Evolutionary conservation across 2,797 vertebrate species (phyloP).

Genomic region (Dicrostonyx torquatus): DNA sequence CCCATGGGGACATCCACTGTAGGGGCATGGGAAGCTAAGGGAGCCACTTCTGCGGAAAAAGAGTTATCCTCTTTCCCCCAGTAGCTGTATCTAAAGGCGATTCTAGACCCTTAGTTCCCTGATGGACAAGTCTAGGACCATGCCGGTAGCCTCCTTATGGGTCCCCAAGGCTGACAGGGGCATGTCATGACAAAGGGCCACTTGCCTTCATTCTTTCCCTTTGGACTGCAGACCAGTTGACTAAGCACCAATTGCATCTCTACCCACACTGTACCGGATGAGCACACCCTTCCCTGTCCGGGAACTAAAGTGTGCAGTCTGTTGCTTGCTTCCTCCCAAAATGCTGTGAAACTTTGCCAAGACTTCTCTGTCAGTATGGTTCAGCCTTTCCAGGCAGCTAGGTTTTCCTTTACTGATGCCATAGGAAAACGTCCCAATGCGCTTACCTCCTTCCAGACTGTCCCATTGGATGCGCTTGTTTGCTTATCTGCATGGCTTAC

Average conservation of each 20-base stretch:
- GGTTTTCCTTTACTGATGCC: constrained; percentile 57
- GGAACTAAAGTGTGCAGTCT: neutral
- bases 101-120: neutral
- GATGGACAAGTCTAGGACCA: neutral
- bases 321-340: neutral
- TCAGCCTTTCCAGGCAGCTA: constrained; percentile 61
- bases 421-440: neutral
- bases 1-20: too few relatives aligned
- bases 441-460: neutral
- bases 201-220: neutral
- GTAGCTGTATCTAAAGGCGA: neutral
- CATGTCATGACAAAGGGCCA: neutral
- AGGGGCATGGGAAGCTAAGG: neutral
- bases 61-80: neutral
- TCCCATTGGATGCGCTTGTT: neutral
- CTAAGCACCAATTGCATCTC: neutral
- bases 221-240: neutral
- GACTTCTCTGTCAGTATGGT: constrained; percentile 37
- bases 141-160: too few relatives aligned
- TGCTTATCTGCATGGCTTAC: neutral
- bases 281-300: neutral
- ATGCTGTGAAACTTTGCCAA: constrained; percentile 32
- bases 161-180: neutral
- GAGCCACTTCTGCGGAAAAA: too few relatives aligned
- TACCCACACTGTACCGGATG: neutral